Evolutionary conservation across 2,888 invertebrate genomes (phyloP).

Genomic region (Baccha elongata): DNA sequence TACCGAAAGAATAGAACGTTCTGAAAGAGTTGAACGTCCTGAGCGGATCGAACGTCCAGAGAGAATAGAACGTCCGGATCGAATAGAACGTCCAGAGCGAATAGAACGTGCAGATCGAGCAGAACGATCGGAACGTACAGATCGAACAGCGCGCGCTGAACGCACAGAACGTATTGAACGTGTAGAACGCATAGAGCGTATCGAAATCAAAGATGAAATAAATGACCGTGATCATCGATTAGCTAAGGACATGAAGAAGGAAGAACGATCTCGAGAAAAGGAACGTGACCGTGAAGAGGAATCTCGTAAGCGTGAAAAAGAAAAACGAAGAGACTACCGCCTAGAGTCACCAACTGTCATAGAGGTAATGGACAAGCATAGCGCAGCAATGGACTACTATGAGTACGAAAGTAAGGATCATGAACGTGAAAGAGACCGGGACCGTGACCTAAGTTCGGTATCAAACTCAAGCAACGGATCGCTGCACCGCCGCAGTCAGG

Average conservation of each 20-base stretch:
- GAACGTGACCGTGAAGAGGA: constrained; percentile 76
- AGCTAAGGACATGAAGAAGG: constrained; percentile 78
- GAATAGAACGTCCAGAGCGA: constrained; percentile 41
- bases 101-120: constrained; percentile 23
- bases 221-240: constrained; percentile 77
- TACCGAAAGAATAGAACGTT: constrained; percentile 39
- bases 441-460: constrained; percentile 84
- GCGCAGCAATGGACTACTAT: constrained; percentile 78
- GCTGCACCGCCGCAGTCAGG: constrained; percentile 84
- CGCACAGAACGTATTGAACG: constrained; percentile 44
- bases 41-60: constrained; percentile 35
- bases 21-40: constrained; percentile 44
- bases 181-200: constrained; percentile 55
- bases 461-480: constrained; percentile 84
- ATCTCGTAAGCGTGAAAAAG: constrained; percentile 76
- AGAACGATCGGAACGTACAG: constrained; percentile 34
- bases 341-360: constrained; percentile 75
- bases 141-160: constrained; percentile 37
- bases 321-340: constrained; percentile 79
- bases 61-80: constrained; percentile 33
- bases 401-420: constrained; percentile 83
- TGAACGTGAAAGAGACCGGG: constrained; percentile 86
- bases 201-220: constrained; percentile 77
- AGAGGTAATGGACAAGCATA: constrained; percentile 72
- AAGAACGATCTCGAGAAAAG: constrained; percentile 78